Percentiles rank a stretch among this genome's conserved stretches.
Evolutionary conservation across 2,113 vertebrate species (phyloP).

Genomic region (Ptilorrhoa leucosticta): DNA sequence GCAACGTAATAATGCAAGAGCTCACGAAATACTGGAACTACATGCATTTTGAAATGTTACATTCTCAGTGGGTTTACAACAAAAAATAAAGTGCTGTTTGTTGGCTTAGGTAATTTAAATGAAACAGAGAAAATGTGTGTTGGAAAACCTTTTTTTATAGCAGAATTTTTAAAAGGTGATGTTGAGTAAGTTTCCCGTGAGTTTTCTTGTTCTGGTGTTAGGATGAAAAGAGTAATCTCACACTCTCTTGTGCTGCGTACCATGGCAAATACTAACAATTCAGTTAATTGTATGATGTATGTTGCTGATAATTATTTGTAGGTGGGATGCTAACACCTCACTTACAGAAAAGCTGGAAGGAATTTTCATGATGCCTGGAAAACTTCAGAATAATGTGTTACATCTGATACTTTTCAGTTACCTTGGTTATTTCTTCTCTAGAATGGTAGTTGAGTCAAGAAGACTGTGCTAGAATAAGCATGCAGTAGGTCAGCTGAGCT

Average conservation of each 20-base stretch:
- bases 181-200: not conserved
- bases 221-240: not conserved
- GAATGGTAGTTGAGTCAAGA: not conserved
- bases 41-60: not conserved
- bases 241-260: fast-evolving
- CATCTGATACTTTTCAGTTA: not conserved
- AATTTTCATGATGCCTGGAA: not conserved
- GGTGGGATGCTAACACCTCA: not conserved
- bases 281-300: not conserved
- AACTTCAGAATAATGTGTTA: not conserved
- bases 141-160: not conserved
- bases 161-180: not conserved
- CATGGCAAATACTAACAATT: not conserved
- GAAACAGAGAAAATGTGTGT: not conserved
- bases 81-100: not conserved
- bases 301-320: not conserved
- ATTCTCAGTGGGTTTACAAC: not conserved
- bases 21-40: not conserved
- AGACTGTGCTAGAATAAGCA: not conserved
- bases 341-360: not conserved
- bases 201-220: not conserved
- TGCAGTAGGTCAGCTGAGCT: not conserved
- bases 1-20: not conserved
- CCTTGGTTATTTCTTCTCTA: not conserved
- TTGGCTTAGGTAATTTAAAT: not conserved